These are phyloP conservation scores for Centropristis striata DNA, from an alignment of 2,113 vertebrate species.

Conservation along the genomic window DNA sequence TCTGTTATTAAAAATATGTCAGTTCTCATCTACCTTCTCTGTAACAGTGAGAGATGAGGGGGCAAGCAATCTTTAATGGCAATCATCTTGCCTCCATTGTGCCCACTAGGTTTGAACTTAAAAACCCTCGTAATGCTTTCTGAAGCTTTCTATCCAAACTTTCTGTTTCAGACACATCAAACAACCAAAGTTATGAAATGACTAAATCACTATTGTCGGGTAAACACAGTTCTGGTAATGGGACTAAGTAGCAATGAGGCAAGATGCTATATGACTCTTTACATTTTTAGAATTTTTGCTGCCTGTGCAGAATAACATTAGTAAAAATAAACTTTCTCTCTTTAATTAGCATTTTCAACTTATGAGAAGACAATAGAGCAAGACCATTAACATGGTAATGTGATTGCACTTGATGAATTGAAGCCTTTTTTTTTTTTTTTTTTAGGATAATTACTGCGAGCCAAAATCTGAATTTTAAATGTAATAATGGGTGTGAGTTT, in stretches of 20 bases:
- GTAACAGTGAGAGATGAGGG: background rate
- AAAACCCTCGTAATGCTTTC: background rate
- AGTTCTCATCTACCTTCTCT: background rate
- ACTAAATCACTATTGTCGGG: background rate
- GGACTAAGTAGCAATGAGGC: background rate
- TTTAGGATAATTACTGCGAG: constrained; percentile 2
- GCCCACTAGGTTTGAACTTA: background rate
- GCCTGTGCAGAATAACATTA: background rate
- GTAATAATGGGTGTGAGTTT: background rate
- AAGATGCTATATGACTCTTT: background rate
- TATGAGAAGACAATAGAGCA: constrained; percentile 27
- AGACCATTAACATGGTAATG: constrained; percentile 34
- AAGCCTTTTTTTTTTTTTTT: too few relatives aligned
- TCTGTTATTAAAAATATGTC: background rate
- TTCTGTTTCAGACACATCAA: background rate
- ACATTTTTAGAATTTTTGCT: background rate
- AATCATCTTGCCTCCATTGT: background rate
- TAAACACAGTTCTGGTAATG: background rate
- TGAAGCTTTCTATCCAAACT: background rate
- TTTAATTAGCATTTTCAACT: constrained; percentile 32
- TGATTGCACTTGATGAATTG: constrained; percentile 28
- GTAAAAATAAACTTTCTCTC: background rate
- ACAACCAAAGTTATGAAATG: background rate
- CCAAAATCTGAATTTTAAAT: constrained; percentile 26
- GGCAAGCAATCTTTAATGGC: background rate